Base-by-base conservation (phyloP, 2,888 invertebrate genomes). In the Hydrotaea cyrtoneurina region DNA sequence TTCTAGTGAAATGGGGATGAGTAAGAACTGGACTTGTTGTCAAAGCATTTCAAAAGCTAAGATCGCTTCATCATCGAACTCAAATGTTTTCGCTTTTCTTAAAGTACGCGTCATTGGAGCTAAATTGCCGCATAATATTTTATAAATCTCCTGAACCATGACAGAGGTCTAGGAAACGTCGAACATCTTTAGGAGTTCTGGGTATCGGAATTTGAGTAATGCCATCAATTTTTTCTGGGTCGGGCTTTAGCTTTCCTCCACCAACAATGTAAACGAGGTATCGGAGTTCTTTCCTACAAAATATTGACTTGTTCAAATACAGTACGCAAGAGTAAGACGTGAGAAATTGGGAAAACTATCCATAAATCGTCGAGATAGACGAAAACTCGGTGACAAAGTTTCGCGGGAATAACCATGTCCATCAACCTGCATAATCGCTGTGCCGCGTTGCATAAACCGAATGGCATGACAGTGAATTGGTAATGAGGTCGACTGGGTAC, bases 91-190 rank as follows among this genome's bases (percentile, higher is more conserved):
- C 2, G 53, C 26, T 53, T 80, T 82, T n/a, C 78, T 77, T 2
- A 86, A 36, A 15, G 69, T 55, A 10, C 66, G 31, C 0, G 77
- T 83, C 0, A 87, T 31, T 0, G 87, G 82, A 0, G 74, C 62
- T 7, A 53, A 4, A 86, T n/a, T 1, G 31, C 31, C 0, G 85
- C 83, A 21, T 77, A 87, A 57, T 87, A 80, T 19, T 53, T 46
- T 5, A 86, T 85, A 57, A 86, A 86, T 0, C 83, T 62, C 2
- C 86, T 62, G 26, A 86, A 87, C 86, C 86, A 87, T 0, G 83
- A 83, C 0, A 85, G 72, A 59, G 86, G 80, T 1, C 87, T 86
- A 36, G 86, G 62, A 87, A 86, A 43, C 86, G 26, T 0, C 86
- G 74, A 0, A 87, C 53, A 26, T 86, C 82, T n/a, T 77, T 72